Percentiles rank a stretch among this genome's conserved stretches.
These are phyloP conservation scores for Dryobotodes eremita DNA, from an alignment of 2,888 invertebrate genomes.

Conservation along the genomic window DNA sequence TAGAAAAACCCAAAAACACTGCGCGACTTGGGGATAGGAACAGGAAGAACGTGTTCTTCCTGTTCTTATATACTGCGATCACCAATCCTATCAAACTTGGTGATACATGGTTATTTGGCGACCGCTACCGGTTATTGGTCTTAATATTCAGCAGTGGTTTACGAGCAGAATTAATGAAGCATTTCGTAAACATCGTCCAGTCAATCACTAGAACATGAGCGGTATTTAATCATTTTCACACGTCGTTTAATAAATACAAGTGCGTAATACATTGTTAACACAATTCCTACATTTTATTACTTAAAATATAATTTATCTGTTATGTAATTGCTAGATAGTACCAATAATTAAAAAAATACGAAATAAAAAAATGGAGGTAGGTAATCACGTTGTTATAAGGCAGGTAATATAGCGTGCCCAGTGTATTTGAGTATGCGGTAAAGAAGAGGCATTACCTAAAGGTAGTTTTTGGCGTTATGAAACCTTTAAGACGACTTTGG, in stretches of 20 bases:
- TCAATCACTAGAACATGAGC: conserved; percentile 44
- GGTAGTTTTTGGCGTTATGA: background rate
- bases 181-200: conserved; percentile 29
- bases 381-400: background rate
- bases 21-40: background rate
- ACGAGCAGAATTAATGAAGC: conserved; percentile 30
- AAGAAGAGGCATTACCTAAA: background rate
- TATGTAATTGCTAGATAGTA: conserved; percentile 13
- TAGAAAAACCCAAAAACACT: background rate
- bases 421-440: background rate
- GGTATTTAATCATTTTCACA: conserved; percentile 46
- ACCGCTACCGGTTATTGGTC: conserved; percentile 1
- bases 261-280: conserved; percentile 15
- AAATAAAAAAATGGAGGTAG: background rate
- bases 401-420: background rate
- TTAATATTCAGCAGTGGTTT: conserved; percentile 11
- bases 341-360: background rate
- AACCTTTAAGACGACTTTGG: background rate
- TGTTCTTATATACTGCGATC: conserved; percentile 4
- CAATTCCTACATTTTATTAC: conserved; percentile 22
- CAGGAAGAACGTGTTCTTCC: conserved; percentile 1
- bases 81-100: conserved; percentile 15
- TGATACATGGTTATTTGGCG: conserved; percentile 10
- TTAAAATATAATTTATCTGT: conserved; percentile 10
- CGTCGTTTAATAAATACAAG: conserved; percentile 28